Conservation (phyloP, 2,113 vertebrate genomes). For the Catharus bicknelli region DNA sequence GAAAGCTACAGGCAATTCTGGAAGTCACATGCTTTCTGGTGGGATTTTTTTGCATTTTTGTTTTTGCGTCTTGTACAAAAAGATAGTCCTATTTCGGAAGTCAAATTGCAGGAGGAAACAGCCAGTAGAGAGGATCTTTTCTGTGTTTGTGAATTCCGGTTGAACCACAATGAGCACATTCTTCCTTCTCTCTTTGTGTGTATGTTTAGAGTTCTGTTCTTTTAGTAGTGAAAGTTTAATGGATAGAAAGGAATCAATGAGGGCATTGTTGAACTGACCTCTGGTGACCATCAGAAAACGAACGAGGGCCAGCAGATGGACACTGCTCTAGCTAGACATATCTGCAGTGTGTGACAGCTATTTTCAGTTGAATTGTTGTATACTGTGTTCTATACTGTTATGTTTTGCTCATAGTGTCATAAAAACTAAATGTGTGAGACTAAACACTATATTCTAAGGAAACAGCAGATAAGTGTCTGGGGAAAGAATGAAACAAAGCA, state of each 20-base stretch:
- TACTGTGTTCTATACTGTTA: neutral
- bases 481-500: neutral
- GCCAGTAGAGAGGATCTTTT: slow-evolving; percentile 42
- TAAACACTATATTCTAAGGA: neutral
- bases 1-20: slow-evolving; percentile 67
- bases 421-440: neutral
- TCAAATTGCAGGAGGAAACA: slow-evolving; percentile 47
- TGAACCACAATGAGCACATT: slow-evolving; percentile 57
- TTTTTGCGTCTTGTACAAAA: slow-evolving; percentile 38
- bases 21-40: slow-evolving; percentile 68
- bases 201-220: slow-evolving; percentile 49
- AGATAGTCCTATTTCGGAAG: slow-evolving; percentile 45
- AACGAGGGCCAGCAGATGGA: neutral
- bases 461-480: neutral
- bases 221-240: slow-evolving; percentile 47
- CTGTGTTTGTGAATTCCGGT: slow-evolving; percentile 48
- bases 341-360: neutral
- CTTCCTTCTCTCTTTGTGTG: slow-evolving; percentile 46
- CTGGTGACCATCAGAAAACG: slow-evolving; percentile 22
- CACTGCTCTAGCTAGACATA: neutral
- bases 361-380: neutral
- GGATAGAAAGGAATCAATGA: slow-evolving; percentile 25
- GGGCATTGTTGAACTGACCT: slow-evolving; percentile 40
- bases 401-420: neutral
- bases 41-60: slow-evolving; percentile 44